Base-by-base conservation (phyloP, 2,888 invertebrate genomes). In the Epicampocera succincta region DNA sequence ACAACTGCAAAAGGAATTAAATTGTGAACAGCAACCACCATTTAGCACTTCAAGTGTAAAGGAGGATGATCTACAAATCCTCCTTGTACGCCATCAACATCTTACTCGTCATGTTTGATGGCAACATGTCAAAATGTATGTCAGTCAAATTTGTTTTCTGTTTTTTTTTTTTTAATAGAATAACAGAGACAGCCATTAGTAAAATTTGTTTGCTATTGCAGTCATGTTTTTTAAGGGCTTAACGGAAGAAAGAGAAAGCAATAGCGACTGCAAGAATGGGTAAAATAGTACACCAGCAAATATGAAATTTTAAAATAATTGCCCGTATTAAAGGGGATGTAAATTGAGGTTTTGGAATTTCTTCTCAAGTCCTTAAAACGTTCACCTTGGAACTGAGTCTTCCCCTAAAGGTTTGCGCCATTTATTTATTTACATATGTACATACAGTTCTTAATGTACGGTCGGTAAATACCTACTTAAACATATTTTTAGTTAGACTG, bases 121-220 rank as follows among this genome's bases (percentile, higher is more conserved):
- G 68, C 63, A 50, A 77, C 73, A 77, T 77, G 76, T 81, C 76
- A 81, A 72, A 48, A 50, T 76, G 66, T 68, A 48, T 76, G 68
- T 69, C 68, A 81, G 48, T 58, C 50, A 77, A 73, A 81, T 54
- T 66, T 50, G 29, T 50, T 60, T 54, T 77, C n/a, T 48, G 9
- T 38, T 56, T 2, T 33, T 68, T 52, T 38, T 50, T 25, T 25
- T 25, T 2, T 25, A 5, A 3, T 25, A 5, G 25, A 3, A 25
- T 25, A 25, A 12, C 50, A 52, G 38, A 21, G 6, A 15, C 68
- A 46, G 68, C 75, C 75, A 68, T 68, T 21, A 44, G 56, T 19
- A 54, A 48, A 25, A 6, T 4, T 40, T 44, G 48, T 52, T 52
- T 38, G 17, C 3, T 17, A 33, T 74, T 21, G 15, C 9, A 21